phyloP scores from a whole-genome alignment of 2,888 invertebrate species.

The Phyllotreta cruciferae region DNA sequence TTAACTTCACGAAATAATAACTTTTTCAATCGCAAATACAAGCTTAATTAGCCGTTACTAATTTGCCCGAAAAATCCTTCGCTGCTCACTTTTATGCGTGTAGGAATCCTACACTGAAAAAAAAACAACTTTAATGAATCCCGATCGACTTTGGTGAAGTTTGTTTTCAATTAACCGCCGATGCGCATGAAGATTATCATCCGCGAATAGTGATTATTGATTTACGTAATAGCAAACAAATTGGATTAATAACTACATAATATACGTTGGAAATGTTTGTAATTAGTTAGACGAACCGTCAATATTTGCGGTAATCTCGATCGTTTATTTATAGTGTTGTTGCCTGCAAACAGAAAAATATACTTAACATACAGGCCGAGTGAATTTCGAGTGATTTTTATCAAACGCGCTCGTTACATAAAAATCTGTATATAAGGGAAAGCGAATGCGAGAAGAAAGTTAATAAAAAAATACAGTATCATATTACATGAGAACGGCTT shows the following conservation, averaged over 20 bases:
- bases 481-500: no score
- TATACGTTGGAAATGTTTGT: conserved; percentile 8
- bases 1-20: no score
- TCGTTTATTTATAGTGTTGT: background rate
- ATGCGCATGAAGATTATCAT: background rate
- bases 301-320: conserved; percentile 12
- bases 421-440: no score
- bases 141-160: background rate
- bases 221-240: conserved; percentile 15
- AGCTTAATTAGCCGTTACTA: no score
- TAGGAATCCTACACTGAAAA: no score
- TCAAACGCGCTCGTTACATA: no score
- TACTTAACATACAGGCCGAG: background rate
- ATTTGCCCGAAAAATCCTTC: no score
- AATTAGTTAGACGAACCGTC: background rate
- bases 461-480: no score
- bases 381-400: no score
- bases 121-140: background rate
- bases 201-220: conserved; percentile 1
- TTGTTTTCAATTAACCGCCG: background rate
- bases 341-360: background rate
- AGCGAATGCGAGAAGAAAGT: no score
- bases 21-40: no score
- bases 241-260: conserved; percentile 8
- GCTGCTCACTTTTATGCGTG: no score